Percentiles rank a stretch among this genome's conserved stretches.
Evolutionary conservation across 2,888 invertebrate genomes (phyloP).

Genomic region (Standfussiana lucernea): DNA sequence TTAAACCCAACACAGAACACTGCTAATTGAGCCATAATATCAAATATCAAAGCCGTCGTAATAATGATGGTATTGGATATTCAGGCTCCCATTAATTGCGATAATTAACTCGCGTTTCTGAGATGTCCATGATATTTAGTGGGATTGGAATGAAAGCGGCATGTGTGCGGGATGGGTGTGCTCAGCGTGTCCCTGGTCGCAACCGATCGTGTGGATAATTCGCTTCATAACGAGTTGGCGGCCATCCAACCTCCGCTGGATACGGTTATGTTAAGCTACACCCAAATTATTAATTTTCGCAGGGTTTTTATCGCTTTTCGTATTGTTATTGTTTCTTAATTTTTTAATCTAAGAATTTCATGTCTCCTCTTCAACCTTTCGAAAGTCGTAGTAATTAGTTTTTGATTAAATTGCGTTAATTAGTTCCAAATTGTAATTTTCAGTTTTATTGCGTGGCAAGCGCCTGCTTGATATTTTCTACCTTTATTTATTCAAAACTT

Average conservation of each 20-base stretch:
- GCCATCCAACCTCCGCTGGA: slow-evolving; percentile 68
- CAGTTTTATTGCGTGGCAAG: slow-evolving; percentile 5
- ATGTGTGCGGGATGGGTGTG: slow-evolving; percentile 64
- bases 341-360: slow-evolving; percentile 9
- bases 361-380: slow-evolving; percentile 8
- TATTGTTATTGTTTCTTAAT: slow-evolving; percentile 40
- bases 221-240: slow-evolving; percentile 72
- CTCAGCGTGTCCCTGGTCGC: slow-evolving; percentile 64
- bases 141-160: slow-evolving; percentile 65
- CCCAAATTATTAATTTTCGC: slow-evolving; percentile 70
- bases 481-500: not conserved
- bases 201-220: slow-evolving; percentile 68
- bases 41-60: slow-evolving; percentile 52
- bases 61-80: slow-evolving; percentile 60
- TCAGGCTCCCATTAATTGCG: slow-evolving; percentile 52
- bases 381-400: slow-evolving; percentile 19
- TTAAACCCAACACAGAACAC: slow-evolving; percentile 31
- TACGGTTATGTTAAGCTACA: slow-evolving; percentile 71
- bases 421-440: slow-evolving; percentile 12
- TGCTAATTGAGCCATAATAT: slow-evolving; percentile 48
- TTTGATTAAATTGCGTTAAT: slow-evolving; percentile 27
- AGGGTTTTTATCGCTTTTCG: slow-evolving; percentile 52
- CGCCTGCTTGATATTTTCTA: not conserved
- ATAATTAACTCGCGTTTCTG: slow-evolving; percentile 62
- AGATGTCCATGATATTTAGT: slow-evolving; percentile 66